Base-by-base conservation (phyloP, 2,888 invertebrate species). In the Amiota minor region DNA sequence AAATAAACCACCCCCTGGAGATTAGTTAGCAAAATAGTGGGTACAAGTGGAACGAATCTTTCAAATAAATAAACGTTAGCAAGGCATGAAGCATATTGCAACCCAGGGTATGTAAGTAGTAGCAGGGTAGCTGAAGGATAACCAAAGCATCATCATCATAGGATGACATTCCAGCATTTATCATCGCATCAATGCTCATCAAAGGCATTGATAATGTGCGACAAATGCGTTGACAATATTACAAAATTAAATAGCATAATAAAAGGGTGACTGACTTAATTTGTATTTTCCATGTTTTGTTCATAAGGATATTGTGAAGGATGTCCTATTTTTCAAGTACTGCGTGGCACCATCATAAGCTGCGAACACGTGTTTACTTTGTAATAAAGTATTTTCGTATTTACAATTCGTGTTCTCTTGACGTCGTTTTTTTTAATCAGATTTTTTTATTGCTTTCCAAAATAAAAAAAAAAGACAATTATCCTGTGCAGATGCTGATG, bases 1-100 rank as follows among this genome's bases (percentile, higher is more conserved):
- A 88, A 89, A 89, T 82, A 89, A 89, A 88, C 89, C 87, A 89
- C 88, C 88, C 88, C 88, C 89, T 77, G 72, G 70, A 74, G 84
- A 82, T 89, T 89, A 83, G 80, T 61, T 71, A 79, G 73, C 2
- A 35, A 78, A 78, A 78, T 76, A 77, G 78, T 78, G 67, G 78
- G 81, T 20, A 50, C 82, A 83, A 86, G 86, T 88, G 86, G 77
- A 81, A 82, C 86, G 81, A 88, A 88, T 87, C 35, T 35, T 35
- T 2, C 6, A 86, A 83, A 87, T 81, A 85, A 83, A 75, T 76
- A 74, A 35, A 35, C 20, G 53, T 16, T 53, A 53, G 12, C 69
- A 69, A 68, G 69, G 47, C 45, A 16, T 67, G 45, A 50, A 23
- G 35, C 70, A 71, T 72, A 72, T 68, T 73, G 68, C 68, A 35